Base-by-base conservation (phyloP, 2,797 vertebrate species). In the Cyprinella venusta region DNA sequence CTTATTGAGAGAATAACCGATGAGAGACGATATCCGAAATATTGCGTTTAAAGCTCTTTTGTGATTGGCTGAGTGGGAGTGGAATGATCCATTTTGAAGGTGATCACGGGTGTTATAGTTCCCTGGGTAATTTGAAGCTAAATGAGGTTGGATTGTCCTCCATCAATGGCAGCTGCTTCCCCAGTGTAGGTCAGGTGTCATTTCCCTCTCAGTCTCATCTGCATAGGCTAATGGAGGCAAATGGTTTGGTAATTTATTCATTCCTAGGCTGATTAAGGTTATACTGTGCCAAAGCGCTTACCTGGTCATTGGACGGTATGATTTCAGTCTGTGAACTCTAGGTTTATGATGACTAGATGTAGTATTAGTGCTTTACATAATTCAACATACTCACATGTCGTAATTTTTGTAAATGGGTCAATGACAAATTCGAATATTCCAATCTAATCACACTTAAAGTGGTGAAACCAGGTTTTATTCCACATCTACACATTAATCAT, bases 211-310 rank as follows among this genome's bases (percentile, higher is more conserved):
- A 42, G 38, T 45, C 75, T 86, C 76, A 87, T 89, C 85, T 87
- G 84, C 88, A 88, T 87, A 88, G 81, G 88, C 80, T 87, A 87
- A 89, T 86, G 72, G 83, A 80, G 82, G 76, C 78, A 86, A 89
- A 85, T 85, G 76, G 72, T 77, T 56, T 81, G 85, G 80, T 86
- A 87, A 86, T 87, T 82, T 83, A 83, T 82, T 84, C 84, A 87
- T 85, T 86, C 80, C 80, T 78, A 70, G 82, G 75, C 82, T 86
- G 84, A 88, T 82, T 88, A 81, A 76, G 84, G 81, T 82, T 83
- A 82, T 54, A 59, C 18, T 36, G 40, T 59, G 80, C 65, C 67
- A 85, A 77, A 76, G 54, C 48, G n/a, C 65, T 86, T 85, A 79
- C 78, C 71, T 80, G 70, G 79, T 76, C 59, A 67, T 50, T 42